Percentiles rank a stretch among this genome's conserved stretches.
These are phyloP conservation scores for Sus cebifrons DNA, from an alignment of 2,797 vertebrate genomes.

Conservation along the genomic window DNA sequence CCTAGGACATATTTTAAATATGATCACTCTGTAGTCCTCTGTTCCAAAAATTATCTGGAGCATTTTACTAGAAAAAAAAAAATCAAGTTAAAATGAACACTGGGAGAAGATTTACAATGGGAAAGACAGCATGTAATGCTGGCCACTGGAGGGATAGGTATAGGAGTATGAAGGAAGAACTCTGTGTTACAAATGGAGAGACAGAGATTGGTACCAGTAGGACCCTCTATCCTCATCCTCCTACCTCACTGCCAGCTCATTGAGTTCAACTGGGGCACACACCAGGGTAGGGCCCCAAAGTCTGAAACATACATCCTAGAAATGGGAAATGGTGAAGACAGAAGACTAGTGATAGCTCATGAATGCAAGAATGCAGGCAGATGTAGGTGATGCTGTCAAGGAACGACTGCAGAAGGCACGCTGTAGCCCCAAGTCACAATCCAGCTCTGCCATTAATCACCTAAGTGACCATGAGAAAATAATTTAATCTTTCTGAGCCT, in stretches of 20 bases:
- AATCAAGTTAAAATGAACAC: neutral
- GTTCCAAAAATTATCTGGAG: neutral
- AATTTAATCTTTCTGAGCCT: neutral
- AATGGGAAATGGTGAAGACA: neutral
- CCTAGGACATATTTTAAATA: neutral
- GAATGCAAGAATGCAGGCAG: neutral
- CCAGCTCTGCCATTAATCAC: neutral
- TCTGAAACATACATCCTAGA: neutral
- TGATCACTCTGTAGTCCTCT: neutral
- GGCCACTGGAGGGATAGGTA: neutral
- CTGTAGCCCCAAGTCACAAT: neutral
- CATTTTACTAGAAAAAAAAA: slow-evolving; percentile 4
- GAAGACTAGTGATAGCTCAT: neutral
- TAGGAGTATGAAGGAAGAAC: neutral
- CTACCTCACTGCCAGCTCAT: neutral
- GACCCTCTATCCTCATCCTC: neutral
- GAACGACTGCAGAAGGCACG: neutral
- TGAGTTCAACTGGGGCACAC: neutral
- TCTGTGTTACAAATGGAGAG: neutral
- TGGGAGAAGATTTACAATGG: neutral
- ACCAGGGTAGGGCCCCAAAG: neutral
- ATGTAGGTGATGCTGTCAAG: neutral
- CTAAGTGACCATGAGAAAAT: neutral
- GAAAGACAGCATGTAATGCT: neutral
- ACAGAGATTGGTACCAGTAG: too few species aligned